Conservation (phyloP, 2,797 vertebrate species). For the Discoglossus pictus region DNA sequence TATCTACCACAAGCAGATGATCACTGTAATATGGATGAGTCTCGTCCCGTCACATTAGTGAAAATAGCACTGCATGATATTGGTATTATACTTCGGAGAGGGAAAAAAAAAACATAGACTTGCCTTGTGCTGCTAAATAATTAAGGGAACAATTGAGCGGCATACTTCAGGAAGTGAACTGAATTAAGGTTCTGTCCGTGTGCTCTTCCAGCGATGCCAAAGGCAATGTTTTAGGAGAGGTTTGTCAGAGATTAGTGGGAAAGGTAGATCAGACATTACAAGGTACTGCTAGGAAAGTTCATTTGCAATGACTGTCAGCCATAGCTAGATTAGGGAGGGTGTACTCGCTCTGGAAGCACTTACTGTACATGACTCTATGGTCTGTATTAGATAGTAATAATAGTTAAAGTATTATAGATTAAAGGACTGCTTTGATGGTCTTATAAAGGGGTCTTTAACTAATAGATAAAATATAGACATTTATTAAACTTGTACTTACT, state of each 20-base stretch:
- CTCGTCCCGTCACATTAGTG: conserved; percentile 4
- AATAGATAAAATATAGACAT: no score
- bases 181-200: no score
- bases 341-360: no score
- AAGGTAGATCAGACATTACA: conserved; percentile 12
- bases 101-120: background rate
- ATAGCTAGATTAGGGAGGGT: no score
- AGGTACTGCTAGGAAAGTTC: conserved; percentile 2
- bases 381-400: no score
- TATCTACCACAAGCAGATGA: conserved; percentile 21
- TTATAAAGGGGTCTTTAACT: no score
- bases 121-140: background rate
- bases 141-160: background rate
- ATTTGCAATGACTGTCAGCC: conserved; percentile 3
- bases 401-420: no score
- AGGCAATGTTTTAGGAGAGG: background rate
- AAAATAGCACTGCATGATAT: conserved; percentile 1
- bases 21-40: conserved; percentile 26
- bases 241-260: background rate
- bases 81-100: background rate
- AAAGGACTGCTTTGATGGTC: no score
- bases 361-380: no score
- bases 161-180: background rate
- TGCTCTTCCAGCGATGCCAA: background rate
- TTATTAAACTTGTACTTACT: no score